Base-by-base conservation (phyloP, 2,797 vertebrate species). In the Neopelma chrysocephalum region DNA sequence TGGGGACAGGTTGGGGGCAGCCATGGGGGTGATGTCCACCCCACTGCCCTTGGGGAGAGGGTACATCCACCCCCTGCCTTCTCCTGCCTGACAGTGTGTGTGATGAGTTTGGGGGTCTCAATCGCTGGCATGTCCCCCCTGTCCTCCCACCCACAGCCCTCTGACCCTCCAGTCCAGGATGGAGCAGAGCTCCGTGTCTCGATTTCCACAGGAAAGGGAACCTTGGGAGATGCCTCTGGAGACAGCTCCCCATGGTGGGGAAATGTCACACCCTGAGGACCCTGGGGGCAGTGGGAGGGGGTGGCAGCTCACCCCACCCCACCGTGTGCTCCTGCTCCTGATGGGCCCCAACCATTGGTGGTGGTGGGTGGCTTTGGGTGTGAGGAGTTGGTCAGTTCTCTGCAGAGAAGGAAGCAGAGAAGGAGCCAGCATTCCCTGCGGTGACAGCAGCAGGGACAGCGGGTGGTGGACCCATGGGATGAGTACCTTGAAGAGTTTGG, bases 401-500 rank as follows among this genome's bases (percentile, higher is more conserved):
- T n/a, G 58, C 1, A 0, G n/a, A n/a, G n/a, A n/a, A n/a, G 38
- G 34, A 56, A n/a, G 45, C 66, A 31, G 31, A 13, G 54, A 9
- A 57, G 82, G 78, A 73, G 68, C 40, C 51, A 12, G 20, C 6
- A 3, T 6, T 19, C 68, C 72, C 43, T 79, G 45, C 10, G 0
- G 61, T 38, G 58, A 34, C 61, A 27, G 48, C 38, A 18, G 40
- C 0, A 2, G 11, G 29, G 34, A 38, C 54, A 26, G 19, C 0
- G 0, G 17, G 26, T 1, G 10, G 4, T 1, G 2, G 36, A 20
- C 48, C 42, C 2, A 0, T 34, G 14, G 47, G 40, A 34, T 0
- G 0, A 96, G 97, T 94, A 99, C 99, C 99, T 99, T 99, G 97
- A 99, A 99, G 72, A 99, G 98, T 38, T 76, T 92, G 96, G 98